Conservation (phyloP, 1,140 invertebrate species). For the Latrodectus geometricus region DNA sequence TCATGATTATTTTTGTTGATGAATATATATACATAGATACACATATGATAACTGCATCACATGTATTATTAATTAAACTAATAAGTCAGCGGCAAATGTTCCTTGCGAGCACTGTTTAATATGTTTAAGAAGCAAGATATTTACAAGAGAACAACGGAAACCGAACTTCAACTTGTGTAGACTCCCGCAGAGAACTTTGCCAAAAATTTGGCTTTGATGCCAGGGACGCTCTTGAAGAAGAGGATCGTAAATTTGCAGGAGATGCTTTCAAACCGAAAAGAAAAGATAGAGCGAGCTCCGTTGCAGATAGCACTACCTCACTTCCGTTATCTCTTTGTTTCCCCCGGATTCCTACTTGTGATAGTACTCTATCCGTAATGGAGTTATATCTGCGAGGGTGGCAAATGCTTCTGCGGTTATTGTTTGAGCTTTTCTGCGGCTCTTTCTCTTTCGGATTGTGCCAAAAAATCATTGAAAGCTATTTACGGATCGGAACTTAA, state of each 20-base stretch:
- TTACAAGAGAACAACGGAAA: too few species aligned
- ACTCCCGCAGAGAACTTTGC: too few species aligned
- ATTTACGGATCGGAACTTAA: too few species aligned
- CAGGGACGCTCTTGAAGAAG: background rate
- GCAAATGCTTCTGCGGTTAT: conserved; percentile 23
- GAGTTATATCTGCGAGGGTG: conserved; percentile 20
- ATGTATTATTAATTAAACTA: too few species aligned
- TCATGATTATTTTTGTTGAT: too few species aligned
- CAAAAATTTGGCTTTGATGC: background rate
- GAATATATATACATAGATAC: too few species aligned
- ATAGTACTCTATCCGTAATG: background rate
- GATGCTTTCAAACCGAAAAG: conserved; percentile 4
- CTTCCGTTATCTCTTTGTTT: conserved; percentile 6
- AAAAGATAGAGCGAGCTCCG: conserved; percentile 21
- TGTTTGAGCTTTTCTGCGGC: conserved; percentile 23
- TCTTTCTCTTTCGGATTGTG: background rate
- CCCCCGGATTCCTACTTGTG: background rate
- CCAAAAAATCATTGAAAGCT: background rate
- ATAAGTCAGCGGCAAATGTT: too few species aligned
- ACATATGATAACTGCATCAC: too few species aligned
- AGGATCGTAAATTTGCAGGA: background rate
- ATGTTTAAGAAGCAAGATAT: too few species aligned
- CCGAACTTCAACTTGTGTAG: too few species aligned
- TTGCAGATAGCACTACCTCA: conserved; percentile 17
- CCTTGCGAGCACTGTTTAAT: too few species aligned